Evolutionary conservation across 2,888 invertebrate genomes (phyloP).

Genomic region (Mythimna vitellina): DNA sequence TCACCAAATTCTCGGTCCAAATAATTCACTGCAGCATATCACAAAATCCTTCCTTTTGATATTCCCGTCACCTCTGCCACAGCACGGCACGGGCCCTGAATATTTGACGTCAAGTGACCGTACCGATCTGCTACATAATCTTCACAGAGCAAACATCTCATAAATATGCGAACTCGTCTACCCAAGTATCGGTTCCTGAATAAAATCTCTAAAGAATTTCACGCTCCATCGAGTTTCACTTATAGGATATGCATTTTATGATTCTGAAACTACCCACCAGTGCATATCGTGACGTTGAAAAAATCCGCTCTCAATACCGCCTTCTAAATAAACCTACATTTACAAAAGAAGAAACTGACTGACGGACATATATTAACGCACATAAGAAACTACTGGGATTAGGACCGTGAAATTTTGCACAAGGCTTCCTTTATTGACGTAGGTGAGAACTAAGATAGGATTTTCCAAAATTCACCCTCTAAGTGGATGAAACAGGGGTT

Average conservation of each 20-base stretch:
- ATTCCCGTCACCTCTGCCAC: slow-evolving; percentile 55
- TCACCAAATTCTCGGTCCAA: slow-evolving; percentile 21
- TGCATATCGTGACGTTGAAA: slow-evolving; percentile 49
- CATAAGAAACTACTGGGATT: no score
- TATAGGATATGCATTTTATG: slow-evolving; percentile 77
- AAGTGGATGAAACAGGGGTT: no score
- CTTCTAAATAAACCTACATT: no score
- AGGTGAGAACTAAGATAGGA: no score
- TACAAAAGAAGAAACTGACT: no score
- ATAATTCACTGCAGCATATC: slow-evolving; percentile 44
- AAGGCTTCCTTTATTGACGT: no score
- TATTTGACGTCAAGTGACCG: slow-evolving; percentile 66
- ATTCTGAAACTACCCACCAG: slow-evolving; percentile 38
- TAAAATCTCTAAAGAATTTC: slow-evolving; percentile 76
- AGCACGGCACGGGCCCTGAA: slow-evolving; percentile 53
- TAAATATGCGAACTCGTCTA: slow-evolving; percentile 71
- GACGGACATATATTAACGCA: no score
- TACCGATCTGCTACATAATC: slow-evolving; percentile 60
- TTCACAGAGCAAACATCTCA: slow-evolving; percentile 70
- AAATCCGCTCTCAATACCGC: slow-evolving; percentile 22
- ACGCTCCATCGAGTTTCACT: slow-evolving; percentile 77
- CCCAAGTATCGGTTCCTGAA: slow-evolving; percentile 64
- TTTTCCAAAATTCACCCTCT: no score
- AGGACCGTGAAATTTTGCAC: no score
- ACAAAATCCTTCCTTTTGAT: slow-evolving; percentile 52